Conservation (phyloP, 2,888 invertebrate genomes). For the Tetanocera ferruginea region DNA sequence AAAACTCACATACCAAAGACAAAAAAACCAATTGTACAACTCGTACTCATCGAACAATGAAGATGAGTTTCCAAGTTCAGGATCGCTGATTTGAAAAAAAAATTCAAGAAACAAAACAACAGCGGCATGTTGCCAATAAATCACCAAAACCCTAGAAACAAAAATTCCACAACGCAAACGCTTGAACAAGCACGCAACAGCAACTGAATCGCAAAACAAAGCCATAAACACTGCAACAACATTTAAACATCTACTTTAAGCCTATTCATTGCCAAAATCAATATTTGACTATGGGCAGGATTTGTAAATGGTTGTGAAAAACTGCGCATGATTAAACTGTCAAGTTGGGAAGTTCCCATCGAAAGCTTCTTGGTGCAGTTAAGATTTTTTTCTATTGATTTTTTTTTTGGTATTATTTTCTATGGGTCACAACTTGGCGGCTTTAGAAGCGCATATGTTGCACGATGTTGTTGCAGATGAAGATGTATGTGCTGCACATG, state of each 20-base stretch:
- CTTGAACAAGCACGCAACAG: no score
- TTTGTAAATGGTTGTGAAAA: neutral
- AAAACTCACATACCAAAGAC: neutral
- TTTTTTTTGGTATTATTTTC: neutral
- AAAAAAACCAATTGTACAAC: no score
- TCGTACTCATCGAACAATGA: constrained; percentile 2
- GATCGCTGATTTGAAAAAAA: neutral
- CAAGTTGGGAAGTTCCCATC: constrained; percentile 28
- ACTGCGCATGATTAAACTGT: constrained; percentile 28
- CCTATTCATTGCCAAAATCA: constrained; percentile 6
- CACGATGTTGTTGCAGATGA: neutral
- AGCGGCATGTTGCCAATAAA: constrained; percentile 2
- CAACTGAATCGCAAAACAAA: no score
- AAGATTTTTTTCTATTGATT: neutral
- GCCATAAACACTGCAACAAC: no score
- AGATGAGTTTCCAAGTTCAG: neutral
- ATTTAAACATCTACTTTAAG: neutral
- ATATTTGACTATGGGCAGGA: neutral
- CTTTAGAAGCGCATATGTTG: neutral
- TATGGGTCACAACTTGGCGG: no score
- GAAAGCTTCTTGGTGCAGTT: neutral
- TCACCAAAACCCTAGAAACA: constrained; percentile 9
- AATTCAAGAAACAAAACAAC: no score
- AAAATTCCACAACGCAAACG: no score
- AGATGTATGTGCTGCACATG: neutral